Evolutionary conservation across 2,888 invertebrate species (phyloP).

Genomic region (Catocala fraxini): DNA sequence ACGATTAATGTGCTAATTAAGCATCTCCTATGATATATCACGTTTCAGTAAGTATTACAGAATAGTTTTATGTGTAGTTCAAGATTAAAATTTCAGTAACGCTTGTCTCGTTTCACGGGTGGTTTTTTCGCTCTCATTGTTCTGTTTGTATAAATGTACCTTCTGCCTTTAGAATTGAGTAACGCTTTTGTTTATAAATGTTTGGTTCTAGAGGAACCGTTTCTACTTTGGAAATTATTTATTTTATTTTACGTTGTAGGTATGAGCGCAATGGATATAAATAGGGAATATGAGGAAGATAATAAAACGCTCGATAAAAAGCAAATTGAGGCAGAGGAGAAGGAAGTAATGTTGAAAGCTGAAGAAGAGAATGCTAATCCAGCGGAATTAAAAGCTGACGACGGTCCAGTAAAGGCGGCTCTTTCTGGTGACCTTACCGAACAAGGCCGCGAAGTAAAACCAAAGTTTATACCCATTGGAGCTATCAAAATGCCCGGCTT

Average conservation of each 20-base stretch:
- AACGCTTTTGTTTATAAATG: not conserved
- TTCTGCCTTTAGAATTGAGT: not conserved
- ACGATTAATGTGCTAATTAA: constrained; percentile 13
- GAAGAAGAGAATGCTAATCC: constrained; percentile 86
- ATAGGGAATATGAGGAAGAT: constrained; percentile 77
- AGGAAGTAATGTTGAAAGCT: constrained; percentile 88
- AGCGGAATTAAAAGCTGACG: constrained; percentile 79
- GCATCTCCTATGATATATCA: constrained; percentile 18
- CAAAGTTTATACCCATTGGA: constrained; percentile 94
- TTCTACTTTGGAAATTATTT: not conserved
- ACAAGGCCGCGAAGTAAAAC: constrained; percentile 92
- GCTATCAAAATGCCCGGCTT: constrained; percentile 96
- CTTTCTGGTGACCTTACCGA: constrained; percentile 87
- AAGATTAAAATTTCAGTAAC: constrained; percentile 7
- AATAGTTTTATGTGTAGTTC: not conserved
- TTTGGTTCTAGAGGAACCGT: not conserved
- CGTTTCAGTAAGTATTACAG: constrained; percentile 31
- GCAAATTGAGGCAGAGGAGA: constrained; percentile 90
- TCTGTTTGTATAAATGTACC: constrained; percentile 4
- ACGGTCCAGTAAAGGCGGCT: constrained; percentile 83
- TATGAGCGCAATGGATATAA: constrained; percentile 77
- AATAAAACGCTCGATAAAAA: constrained; percentile 88
- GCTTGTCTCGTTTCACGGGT: constrained; percentile 25
- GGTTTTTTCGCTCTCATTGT: constrained; percentile 21
- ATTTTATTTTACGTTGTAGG: constrained; percentile 41